Base-by-base conservation (phyloP, 2,113 vertebrate genomes). In the Apteryx mantelli region DNA sequence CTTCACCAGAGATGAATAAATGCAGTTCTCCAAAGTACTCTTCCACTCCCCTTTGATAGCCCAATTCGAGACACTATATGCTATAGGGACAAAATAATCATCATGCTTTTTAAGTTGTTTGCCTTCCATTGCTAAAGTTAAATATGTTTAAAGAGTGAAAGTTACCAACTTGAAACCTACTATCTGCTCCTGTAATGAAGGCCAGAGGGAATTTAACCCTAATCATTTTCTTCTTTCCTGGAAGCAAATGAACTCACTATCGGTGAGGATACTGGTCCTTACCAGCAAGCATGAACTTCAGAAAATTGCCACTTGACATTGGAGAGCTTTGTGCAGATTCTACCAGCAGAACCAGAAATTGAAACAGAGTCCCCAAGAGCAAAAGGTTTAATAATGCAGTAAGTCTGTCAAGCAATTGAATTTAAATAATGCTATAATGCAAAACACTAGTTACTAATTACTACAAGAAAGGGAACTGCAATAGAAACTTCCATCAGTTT, bases 281-380 rank as follows among this genome's bases (percentile, higher is more conserved):
- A 82, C 58, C 48, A 86, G 74, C 30, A 46, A 78, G 80, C 83
- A 83, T 63, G 65, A 96, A 84, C 73, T 70, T 86, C 66, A 87
- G 91, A 94, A 97, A 97, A 96, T 86, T 97, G 53, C 88, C 84
- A 95, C 87, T 97, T 95, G 91, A 97, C 50, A 74, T 90, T 86
- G 66, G 55, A 93, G 68, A 88, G 52, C 71, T 75, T 38, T 79
- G 55, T 81, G 25, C 68, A 65, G 76, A 82, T 93, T 89, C 84
- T 91, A 92, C 56, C 46, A 83, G 75, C 75, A 58, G 52, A 93
- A 95, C 60, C 64, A 91, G 89, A 89, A 93, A 95, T 63, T 75
- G 58, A 91, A 97, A 93, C 38, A 61, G 87, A 84, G 83, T 77
- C 66, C 90, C 77, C 89, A 56, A 63, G 94, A 97, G 93, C 76